Evolutionary conservation across 1,140 invertebrate species (phyloP).

Genomic region (Drosophila subpulchrella): DNA sequence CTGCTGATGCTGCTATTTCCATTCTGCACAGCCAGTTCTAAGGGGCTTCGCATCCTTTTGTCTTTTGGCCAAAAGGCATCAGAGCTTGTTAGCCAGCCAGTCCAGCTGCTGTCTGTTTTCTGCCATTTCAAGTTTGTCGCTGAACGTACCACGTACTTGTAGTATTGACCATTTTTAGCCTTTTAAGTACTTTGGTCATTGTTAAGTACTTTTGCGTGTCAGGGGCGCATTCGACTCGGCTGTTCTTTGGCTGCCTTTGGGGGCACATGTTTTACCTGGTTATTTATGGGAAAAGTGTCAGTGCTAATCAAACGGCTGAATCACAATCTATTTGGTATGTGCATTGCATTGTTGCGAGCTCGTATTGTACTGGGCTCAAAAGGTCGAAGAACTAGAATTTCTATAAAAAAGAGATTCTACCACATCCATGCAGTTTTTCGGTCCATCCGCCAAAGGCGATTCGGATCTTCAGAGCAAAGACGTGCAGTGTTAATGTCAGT

Average conservation of each 20-base stretch:
- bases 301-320: conserved; percentile 81
- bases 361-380: conserved; percentile 25
- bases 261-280: conserved; percentile 81
- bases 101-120: conserved; percentile 52
- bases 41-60: conserved; percentile 73
- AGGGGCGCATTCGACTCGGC: conserved; percentile 52
- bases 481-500: conserved; percentile 14
- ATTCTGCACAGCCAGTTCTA: conserved; percentile 56
- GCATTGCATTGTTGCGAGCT: conserved; percentile 28
- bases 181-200: conserved; percentile 82
- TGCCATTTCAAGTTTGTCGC: conserved; percentile 78
- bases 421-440: conserved; percentile 36
- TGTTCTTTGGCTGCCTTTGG: conserved; percentile 51
- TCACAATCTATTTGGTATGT: conserved; percentile 65
- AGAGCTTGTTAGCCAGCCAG: conserved; percentile 63
- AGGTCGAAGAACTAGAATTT: conserved; percentile 40
- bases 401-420: conserved; percentile 18
- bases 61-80: conserved; percentile 45
- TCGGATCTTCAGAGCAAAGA: conserved; percentile 35
- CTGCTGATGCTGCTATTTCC: conserved; percentile 22
- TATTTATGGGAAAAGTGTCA: conserved; percentile 84
- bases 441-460: conserved; percentile 28
- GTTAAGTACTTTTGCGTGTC: conserved; percentile 83
- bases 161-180: conserved; percentile 78
- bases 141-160: conserved; percentile 26